These are phyloP conservation scores for Podabrus alpinus DNA, from an alignment of 2,888 invertebrate genomes.

Conservation along the genomic window DNA sequence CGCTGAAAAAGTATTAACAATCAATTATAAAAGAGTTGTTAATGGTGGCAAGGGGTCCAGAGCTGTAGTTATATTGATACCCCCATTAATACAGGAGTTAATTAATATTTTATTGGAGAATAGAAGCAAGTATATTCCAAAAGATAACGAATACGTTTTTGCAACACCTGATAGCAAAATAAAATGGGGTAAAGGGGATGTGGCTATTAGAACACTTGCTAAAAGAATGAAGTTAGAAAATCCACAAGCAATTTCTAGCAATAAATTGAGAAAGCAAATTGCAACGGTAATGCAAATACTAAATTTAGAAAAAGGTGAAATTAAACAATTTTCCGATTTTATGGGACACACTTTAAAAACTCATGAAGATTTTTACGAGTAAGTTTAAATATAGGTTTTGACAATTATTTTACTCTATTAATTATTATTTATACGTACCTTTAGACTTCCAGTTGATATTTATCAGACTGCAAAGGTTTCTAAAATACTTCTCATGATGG, in stretches of 20 bases:
- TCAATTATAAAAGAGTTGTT: conserved; percentile 38
- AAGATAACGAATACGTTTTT: conserved; percentile 42
- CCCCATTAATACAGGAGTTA: conserved; percentile 34
- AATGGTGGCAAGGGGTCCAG: conserved; percentile 40
- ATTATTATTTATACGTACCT: too few relatives aligned
- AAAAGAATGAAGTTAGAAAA: conserved; percentile 24
- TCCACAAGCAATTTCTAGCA: conserved; percentile 8
- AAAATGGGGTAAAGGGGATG: conserved; percentile 40
- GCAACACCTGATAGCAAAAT: conserved; percentile 37
- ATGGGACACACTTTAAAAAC: conserved; percentile 25
- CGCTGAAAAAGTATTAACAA: conserved; percentile 30
- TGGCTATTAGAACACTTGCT: conserved; percentile 35
- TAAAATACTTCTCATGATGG: conserved; percentile 35
- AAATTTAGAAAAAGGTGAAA: conserved; percentile 10
- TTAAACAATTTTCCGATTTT: conserved; percentile 18
- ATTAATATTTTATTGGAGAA: conserved; percentile 34
- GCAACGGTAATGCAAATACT: conserved; percentile 14
- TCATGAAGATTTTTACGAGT: conserved; percentile 32
- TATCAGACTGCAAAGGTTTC: conserved; percentile 39
- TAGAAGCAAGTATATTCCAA: conserved; percentile 35
- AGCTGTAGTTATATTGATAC: conserved; percentile 41
- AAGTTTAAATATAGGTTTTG: conserved; percentile 9
- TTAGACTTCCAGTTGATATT: conserved; percentile 36
- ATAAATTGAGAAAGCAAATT: conserved; percentile 18
- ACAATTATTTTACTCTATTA: background rate